Evolutionary conservation across 1,140 invertebrate species (phyloP), one percentile per base, ranked within the genome.

Genomic region (Hirudo medicinalis): DNA sequence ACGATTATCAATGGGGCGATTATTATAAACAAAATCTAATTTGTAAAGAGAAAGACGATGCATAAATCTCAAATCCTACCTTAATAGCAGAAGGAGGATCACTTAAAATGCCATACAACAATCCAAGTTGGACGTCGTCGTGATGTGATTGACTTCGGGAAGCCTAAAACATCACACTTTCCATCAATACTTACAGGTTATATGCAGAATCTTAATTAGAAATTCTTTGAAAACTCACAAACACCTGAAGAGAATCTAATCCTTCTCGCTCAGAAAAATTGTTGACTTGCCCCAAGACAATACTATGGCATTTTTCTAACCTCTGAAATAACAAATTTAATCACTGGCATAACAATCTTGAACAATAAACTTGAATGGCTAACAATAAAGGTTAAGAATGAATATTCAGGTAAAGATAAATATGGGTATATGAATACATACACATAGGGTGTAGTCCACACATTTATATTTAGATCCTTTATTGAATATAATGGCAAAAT

Each of bases 201-300:
- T 55, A 29, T 54, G 43, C 6, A 22, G 29, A 17, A 25, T 70
- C 0, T 29, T 55, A 19, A 32, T 55, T 2, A 17, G 17, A 29
- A 63, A 22, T 2, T 25, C 8, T 20, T 63, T 20, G 43, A 53
- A 71, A 13, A 77, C 77, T 76, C 67, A 92, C 88, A 53, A 90
- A 87, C 82, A 88, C 91, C 78, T 90, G 92, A 17, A 96, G 84
- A 17, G 88, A 88, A 82, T 96, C 92, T 79, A 95, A 91, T 73
- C 89, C 88, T 83, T 97, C 93, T 80, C 94, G 92, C 79, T 97
- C 93, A 72, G 90, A 92, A 72, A 92, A 85, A 71, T 90, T 91
- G 71, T 86, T 84, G 36, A 88, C 88, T 74, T 94, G 82, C 76
- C 85, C 87, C 80, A 89, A 88, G 70, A 95, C 83, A 76, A 85